Conservation (phyloP, 2,113 vertebrate species). For the Accipiter virgatus region DNA sequence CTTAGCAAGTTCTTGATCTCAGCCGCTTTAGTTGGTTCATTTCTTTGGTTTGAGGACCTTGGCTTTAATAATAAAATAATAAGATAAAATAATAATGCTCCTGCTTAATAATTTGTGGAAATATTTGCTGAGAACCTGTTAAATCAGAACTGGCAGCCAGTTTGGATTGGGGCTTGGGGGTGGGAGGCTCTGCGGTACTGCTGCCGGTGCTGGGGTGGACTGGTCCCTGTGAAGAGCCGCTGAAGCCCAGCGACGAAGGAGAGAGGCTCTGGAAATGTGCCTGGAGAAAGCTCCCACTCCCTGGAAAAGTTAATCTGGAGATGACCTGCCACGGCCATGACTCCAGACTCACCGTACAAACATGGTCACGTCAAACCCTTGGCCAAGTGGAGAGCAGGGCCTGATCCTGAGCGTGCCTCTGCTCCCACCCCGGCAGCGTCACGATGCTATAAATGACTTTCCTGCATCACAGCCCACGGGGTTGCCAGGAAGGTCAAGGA, state of each 20-base stretch:
- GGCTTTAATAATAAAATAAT: background rate
- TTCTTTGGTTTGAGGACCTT: background rate
- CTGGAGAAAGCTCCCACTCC: background rate
- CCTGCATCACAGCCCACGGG: background rate
- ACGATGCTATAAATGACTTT: background rate
- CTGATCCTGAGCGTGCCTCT: rapidly evolving
- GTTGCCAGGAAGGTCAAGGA: background rate
- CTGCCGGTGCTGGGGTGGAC: rapidly evolving
- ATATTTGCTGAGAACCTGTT: background rate
- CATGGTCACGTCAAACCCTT: rapidly evolving
- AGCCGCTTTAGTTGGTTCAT: background rate
- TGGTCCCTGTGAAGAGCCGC: background rate
- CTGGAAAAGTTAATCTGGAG: background rate
- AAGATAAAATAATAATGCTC: background rate
- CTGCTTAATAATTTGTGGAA: background rate
- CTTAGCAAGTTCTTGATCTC: background rate
- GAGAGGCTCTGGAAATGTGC: background rate
- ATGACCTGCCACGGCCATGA: rapidly evolving
- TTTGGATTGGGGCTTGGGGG: background rate
- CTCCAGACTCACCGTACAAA: rapidly evolving
- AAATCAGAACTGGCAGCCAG: background rate
- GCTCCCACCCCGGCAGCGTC: rapidly evolving
- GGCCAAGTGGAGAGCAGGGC: background rate
- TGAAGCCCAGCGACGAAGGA: background rate
- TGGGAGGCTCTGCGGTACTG: background rate